A percentile compares a stretch with the other conserved stretches of the same genome.
phyloP scores from a whole-genome alignment of 2,113 vertebrate species.

The Phoenicopterus ruber region DNA sequence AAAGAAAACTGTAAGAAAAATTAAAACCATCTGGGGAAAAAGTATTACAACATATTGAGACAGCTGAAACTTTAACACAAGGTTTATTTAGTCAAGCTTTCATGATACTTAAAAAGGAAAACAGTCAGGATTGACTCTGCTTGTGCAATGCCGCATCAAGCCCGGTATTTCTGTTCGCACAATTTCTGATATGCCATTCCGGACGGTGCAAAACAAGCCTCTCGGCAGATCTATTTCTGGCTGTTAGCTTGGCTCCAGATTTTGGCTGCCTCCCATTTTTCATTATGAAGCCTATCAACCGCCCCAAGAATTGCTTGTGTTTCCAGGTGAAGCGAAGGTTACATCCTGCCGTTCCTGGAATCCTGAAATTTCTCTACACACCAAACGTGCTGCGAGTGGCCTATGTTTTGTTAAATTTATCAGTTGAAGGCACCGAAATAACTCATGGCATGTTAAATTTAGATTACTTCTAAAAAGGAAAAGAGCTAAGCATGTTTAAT shows the following conservation, averaged over 20 bases:
- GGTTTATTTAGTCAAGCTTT: not conserved
- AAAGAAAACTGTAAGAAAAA: not conserved
- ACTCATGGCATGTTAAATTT: conserved; percentile 56
- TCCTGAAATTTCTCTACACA: not conserved
- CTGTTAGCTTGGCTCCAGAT: conserved; percentile 16
- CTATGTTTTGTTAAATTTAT: conserved; percentile 40
- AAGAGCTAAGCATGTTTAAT: conserved; percentile 37
- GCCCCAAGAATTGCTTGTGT: conserved; percentile 45
- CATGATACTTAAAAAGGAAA: conserved; percentile 16
- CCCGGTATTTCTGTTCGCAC: not conserved
- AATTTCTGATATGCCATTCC: not conserved
- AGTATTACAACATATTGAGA: not conserved
- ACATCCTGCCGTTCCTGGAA: conserved; percentile 66
- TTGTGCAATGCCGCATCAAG: not conserved
- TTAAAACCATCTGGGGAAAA: not conserved
- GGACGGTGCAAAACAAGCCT: conserved; percentile 12
- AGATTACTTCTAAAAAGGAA: conserved; percentile 57
- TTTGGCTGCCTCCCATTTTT: conserved; percentile 56
- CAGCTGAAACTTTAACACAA: not conserved
- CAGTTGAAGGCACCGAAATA: conserved; percentile 46
- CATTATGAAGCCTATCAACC: conserved; percentile 45
- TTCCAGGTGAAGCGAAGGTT: conserved; percentile 75
- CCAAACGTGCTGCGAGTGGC: not conserved
- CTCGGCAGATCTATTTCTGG: conserved; percentile 53
- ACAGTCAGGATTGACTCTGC: not conserved